Base-by-base conservation (phyloP, 2,113 vertebrate species). In the Labeo catla region DNA sequence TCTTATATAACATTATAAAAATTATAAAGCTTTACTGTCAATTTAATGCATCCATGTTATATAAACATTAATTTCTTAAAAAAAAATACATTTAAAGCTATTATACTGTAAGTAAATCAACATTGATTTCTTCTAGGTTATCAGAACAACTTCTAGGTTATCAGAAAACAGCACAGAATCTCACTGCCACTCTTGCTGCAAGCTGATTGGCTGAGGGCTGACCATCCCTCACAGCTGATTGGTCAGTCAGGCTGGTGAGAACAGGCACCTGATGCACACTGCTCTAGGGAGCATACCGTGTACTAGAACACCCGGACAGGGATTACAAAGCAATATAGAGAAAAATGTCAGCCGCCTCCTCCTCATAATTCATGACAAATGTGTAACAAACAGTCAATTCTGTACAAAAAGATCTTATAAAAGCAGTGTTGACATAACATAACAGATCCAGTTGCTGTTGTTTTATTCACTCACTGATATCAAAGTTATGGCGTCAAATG, bases 181-280 rank as follows among this genome's bases (percentile, higher is more conserved):
- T 89, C 39, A 7, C 77, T 28, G 76, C 87, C 66, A 63, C 83
- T 88, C 84, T 85, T 87, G 86, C 50, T 54, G 76, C 45, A 73
- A 88, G 90, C 86, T 89, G 87, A 94, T 92, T 92, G 92, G 92
- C 78, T 84, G 90, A 87, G 4, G 28, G 65, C 0, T 86, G 88
- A 86, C 86, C 86, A 65, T 87, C 88, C 87, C 87, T 84, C 21
- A 73, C 84, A 81, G 86, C 65, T 50, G 82, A 85, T 82, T 87
- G 83, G 86, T 34, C 8, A 59, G 49, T 47, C 21, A 36, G n/a
- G 39, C 34, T 85, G 54, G 72, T 70, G 36, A 86, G 81, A 78
- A 88, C 68, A 88, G 87, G 85, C 80, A 61, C 79, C 79, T 74
- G 63, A 87, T 68, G 50, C 50, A 61, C 39, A 72, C n/a, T 81